Conservation (phyloP, 1,140 invertebrate species). For the Microplitis mediator region DNA sequence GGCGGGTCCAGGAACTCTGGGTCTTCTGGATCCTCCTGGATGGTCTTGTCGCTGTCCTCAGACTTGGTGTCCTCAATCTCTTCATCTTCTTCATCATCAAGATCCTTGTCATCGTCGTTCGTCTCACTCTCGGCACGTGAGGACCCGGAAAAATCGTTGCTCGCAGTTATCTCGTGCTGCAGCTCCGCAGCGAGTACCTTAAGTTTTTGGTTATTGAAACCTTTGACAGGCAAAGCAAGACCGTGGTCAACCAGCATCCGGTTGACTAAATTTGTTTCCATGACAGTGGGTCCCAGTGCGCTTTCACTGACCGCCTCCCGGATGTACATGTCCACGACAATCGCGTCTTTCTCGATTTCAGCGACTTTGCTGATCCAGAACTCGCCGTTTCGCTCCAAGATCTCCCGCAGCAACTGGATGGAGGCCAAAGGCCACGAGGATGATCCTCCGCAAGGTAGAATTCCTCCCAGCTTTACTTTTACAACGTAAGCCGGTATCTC, state of each 20-base stretch:
- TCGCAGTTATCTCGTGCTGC: too few species aligned
- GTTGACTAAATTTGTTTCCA: slow-evolving; percentile 64
- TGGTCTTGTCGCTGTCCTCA: not conserved
- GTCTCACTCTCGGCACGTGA: not conserved
- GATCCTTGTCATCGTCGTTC: not conserved
- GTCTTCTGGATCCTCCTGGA: not conserved
- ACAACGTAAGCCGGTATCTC: slow-evolving; percentile 58
- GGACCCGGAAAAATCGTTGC: too few species aligned
- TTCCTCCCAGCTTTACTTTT: slow-evolving; percentile 65
- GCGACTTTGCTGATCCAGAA: slow-evolving; percentile 54
- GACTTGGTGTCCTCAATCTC: not conserved
- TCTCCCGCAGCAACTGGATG: slow-evolving; percentile 61
- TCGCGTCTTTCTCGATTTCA: slow-evolving; percentile 53
- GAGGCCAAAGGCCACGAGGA: slow-evolving; percentile 62
- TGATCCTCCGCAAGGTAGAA: slow-evolving; percentile 62
- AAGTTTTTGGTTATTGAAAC: slow-evolving; percentile 54
- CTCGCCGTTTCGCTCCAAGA: slow-evolving; percentile 53
- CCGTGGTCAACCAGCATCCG: slow-evolving; percentile 63
- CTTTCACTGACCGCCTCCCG: slow-evolving; percentile 56
- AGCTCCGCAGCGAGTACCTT: slow-evolving; percentile 8
- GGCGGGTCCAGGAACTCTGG: not conserved
- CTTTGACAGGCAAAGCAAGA: slow-evolving; percentile 62
- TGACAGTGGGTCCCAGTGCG: slow-evolving; percentile 57
- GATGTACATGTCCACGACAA: slow-evolving; percentile 66
- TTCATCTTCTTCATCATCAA: not conserved